A percentile compares a stretch with the other conserved stretches of the same genome.
phyloP scores from a whole-genome alignment of 2,888 invertebrate species.

The Chrysina gloriosa region DNA sequence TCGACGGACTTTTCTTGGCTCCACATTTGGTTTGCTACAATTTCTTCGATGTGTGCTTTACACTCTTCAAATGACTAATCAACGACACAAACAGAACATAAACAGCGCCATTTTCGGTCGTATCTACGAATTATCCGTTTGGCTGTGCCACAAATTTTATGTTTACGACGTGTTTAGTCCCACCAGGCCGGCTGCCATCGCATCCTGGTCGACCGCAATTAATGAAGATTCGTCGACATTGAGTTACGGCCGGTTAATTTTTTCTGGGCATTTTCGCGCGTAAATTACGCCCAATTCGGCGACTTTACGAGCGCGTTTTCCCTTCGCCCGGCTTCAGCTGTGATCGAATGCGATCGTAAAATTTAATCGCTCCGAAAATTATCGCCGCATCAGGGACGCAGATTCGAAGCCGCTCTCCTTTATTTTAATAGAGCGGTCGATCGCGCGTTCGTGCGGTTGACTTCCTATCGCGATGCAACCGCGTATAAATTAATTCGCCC shows the following conservation, averaged over 20 bases:
- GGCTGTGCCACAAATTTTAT: neutral
- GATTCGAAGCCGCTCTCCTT: neutral
- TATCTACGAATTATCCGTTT: no score
- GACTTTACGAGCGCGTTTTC: conserved; percentile 24
- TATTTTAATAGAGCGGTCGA: conserved; percentile 15
- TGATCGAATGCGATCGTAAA: conserved; percentile 18
- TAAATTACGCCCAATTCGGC: conserved; percentile 26
- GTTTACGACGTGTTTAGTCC: conserved; percentile 5
- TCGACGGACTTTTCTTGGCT: no score
- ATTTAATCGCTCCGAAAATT: conserved; percentile 21
- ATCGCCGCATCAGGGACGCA: neutral
- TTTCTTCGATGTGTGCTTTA: no score
- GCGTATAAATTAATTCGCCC: no score
- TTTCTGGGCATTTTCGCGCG: neutral
- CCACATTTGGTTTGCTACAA: no score
- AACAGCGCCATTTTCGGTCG: no score
- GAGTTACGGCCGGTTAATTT: conserved; percentile 18
- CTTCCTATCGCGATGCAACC: no score
- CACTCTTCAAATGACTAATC: no score
- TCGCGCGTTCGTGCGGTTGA: no score
- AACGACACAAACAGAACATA: no score
- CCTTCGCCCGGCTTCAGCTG: conserved; percentile 10
- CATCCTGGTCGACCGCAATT: conserved; percentile 14
- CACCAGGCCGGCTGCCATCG: neutral
- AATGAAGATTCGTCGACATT: conserved; percentile 22